These are phyloP conservation scores for Lutjanus campechanus DNA, from an alignment of 2,797 vertebrate species.

Conservation along the genomic window DNA sequence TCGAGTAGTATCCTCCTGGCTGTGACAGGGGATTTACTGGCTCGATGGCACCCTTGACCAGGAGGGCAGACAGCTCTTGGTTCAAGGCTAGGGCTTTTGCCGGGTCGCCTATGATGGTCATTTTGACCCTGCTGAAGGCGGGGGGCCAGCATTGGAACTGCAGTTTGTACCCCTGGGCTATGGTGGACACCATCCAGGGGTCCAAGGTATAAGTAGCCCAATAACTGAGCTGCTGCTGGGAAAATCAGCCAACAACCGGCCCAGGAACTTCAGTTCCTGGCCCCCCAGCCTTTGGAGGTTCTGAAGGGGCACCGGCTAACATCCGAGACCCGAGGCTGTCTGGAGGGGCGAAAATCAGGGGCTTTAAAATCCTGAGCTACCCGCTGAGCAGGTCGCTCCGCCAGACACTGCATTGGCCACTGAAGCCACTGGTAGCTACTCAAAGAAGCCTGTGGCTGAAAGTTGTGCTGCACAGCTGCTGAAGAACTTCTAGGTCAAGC, in stretches of 20 bases:
- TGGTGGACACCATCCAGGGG: neutral
- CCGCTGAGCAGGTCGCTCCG: neutral
- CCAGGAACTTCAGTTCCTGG: neutral
- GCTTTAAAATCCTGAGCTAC: neutral
- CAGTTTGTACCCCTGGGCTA: neutral
- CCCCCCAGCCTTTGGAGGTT: neutral
- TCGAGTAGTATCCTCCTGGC: no score
- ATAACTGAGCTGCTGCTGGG: neutral
- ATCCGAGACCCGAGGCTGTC: neutral
- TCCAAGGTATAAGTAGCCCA: neutral
- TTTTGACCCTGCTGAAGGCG: neutral
- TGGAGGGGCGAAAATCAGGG: neutral
- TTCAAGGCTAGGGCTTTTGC: no score
- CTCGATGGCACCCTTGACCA: no score
- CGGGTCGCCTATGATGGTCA: no score
- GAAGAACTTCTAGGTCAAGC: neutral
- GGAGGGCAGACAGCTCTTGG: no score
- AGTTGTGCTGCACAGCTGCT: neutral
- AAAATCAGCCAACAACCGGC: neutral
- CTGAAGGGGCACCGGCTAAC: neutral
- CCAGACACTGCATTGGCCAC: accelerated
- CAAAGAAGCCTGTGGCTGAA: neutral
- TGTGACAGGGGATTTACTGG: no score
- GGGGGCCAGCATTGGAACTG: neutral
- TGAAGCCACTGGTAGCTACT: neutral